Percentiles rank a stretch among this genome's conserved stretches.
Evolutionary conservation across 2,113 vertebrate species (phyloP).

Genomic region (Brachyistius frenatus): DNA sequence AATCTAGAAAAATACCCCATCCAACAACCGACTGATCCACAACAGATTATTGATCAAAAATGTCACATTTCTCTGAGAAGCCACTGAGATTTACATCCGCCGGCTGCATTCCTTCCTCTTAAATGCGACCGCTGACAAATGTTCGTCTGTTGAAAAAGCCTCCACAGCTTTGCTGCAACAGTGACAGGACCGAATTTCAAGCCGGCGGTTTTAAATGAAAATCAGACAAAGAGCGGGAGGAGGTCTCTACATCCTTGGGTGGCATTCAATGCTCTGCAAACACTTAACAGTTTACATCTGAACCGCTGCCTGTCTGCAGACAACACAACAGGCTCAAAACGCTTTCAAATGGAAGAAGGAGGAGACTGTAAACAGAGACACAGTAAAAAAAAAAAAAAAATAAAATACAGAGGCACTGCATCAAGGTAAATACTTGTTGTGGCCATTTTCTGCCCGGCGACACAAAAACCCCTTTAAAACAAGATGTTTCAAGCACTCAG

Average conservation of each 20-base stretch:
- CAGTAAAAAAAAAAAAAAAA: too few species aligned
- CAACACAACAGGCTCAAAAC: conserved; percentile 4
- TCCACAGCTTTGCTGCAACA: neutral
- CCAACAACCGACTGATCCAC: too few species aligned
- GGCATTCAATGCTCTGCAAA: conserved; percentile 52
- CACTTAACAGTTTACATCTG: conserved; percentile 23
- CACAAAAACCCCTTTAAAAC: too few species aligned
- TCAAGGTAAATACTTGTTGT: neutral
- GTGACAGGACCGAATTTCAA: neutral
- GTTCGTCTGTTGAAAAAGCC: neutral
- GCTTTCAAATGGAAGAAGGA: conserved; percentile 10
- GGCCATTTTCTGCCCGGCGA: too few species aligned
- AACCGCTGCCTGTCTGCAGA: conserved; percentile 24
- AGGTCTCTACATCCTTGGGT: conserved; percentile 44
- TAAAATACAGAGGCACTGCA: neutral
- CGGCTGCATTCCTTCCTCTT: neutral
- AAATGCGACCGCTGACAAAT: neutral
- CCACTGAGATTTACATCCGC: too few species aligned
- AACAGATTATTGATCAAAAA: too few species aligned
- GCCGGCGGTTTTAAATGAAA: conserved; percentile 39
- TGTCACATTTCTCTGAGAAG: too few species aligned
- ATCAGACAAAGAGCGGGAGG: conserved; percentile 20
- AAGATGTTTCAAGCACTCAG: too few species aligned
- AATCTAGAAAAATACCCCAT: neutral
- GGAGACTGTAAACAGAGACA: neutral